These are phyloP conservation scores for Epinotia nisella DNA, from an alignment of 2,888 invertebrate genomes.

Conservation along the genomic window DNA sequence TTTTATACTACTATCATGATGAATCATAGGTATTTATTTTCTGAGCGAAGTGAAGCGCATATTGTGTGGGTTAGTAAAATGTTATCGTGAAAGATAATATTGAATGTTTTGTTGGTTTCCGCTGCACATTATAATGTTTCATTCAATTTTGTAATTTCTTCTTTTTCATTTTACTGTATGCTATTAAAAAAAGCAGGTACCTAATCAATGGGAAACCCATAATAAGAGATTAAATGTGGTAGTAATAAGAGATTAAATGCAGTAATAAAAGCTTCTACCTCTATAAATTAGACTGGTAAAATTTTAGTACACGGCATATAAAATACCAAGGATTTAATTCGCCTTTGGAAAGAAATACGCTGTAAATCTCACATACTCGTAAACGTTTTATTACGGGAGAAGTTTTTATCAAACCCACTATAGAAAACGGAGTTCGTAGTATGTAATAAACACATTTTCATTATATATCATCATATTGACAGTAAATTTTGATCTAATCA, in stretches of 20 bases:
- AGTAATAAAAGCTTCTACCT: not conserved
- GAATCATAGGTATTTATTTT: too few species aligned
- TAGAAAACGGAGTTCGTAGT: too few species aligned
- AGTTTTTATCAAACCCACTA: not conserved
- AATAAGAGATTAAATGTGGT: not conserved
- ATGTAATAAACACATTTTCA: too few species aligned
- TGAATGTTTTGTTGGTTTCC: not conserved
- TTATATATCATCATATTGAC: too few species aligned
- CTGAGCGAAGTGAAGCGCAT: too few species aligned
- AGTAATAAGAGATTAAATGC: not conserved
- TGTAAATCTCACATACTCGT: not conserved
- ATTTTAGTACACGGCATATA: not conserved
- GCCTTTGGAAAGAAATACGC: not conserved
- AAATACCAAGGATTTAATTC: not conserved
- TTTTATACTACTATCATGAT: not conserved
- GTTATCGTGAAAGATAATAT: conserved; percentile 2
- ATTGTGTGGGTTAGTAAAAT: not conserved
- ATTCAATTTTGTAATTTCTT: too few species aligned
- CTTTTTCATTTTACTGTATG: too few species aligned
- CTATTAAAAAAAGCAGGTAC: too few species aligned
- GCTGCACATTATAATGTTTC: not conserved
- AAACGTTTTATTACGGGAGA: not conserved
- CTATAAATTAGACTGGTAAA: not conserved
- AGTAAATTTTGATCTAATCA: too few species aligned
- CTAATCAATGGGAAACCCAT: not conserved